These are phyloP conservation scores for Eulithis prunata DNA, from an alignment of 2,888 invertebrate species.

Conservation along the genomic window DNA sequence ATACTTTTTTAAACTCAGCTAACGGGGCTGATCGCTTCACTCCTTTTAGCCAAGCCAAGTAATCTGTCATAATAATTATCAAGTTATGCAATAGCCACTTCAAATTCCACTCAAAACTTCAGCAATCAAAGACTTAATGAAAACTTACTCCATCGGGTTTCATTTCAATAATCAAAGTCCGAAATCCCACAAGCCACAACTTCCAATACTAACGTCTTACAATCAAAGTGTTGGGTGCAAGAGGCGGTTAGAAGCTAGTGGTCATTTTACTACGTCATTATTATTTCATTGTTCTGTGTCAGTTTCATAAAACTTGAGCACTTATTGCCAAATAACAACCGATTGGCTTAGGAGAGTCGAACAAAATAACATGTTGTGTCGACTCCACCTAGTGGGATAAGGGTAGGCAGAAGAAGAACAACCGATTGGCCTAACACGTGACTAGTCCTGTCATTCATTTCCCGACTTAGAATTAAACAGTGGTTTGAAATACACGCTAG, in stretches of 20 bases:
- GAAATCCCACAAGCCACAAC: constrained; percentile 19
- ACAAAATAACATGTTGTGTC: no score
- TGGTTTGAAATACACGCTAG: no score
- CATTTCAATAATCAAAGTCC: constrained; percentile 30
- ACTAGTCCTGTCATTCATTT: no score
- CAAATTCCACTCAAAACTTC: constrained; percentile 20
- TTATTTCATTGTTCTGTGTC: neutral
- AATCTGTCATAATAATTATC: neutral
- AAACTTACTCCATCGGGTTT: constrained; percentile 12
- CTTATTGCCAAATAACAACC: no score
- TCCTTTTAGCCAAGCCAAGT: neutral
- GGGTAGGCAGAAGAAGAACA: no score
- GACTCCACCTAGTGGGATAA: no score
- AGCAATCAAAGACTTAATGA: constrained; percentile 20
- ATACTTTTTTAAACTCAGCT: neutral
- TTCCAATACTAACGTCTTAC: constrained; percentile 21
- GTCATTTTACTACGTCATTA: constrained; percentile 15
- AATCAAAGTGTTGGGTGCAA: constrained; percentile 20
- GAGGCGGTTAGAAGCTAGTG: neutral
- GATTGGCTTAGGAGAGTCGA: no score
- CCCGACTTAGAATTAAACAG: no score
- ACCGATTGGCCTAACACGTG: no score
- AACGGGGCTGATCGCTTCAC: neutral
- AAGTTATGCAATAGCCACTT: constrained; percentile 7
- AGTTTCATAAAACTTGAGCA: no score